phyloP scores from a whole-genome alignment of 2,888 invertebrate species.

The Lasioglossum morio region DNA sequence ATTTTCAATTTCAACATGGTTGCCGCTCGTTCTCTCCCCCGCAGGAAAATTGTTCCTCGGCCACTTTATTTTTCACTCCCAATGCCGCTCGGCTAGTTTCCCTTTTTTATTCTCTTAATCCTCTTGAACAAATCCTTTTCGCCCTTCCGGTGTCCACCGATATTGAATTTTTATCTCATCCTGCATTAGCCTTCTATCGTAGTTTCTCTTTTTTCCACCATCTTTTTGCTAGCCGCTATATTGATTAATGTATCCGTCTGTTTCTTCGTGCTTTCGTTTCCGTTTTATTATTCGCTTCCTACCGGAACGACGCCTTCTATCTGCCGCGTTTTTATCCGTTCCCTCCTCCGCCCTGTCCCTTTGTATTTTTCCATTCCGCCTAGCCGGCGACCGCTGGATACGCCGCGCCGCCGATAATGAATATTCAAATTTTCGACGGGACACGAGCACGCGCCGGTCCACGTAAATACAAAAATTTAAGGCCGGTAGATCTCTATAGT shows the following conservation, averaged over 20 bases:
- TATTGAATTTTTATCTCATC: conserved; percentile 63
- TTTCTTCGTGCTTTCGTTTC: conserved; percentile 46
- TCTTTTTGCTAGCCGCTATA: conserved; percentile 38
- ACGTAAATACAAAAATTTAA: conserved; percentile 39
- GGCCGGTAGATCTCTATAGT: conserved; percentile 28
- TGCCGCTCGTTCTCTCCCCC: background rate
- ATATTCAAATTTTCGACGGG: conserved; percentile 53
- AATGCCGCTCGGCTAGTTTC: background rate
- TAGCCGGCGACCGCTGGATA: conserved; percentile 30
- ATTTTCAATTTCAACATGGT: background rate
- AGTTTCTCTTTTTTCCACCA: background rate
- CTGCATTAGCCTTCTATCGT: conserved; percentile 32
- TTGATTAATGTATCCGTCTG: conserved; percentile 60
- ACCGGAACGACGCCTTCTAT: conserved; percentile 5
- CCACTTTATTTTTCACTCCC: conserved; percentile 30
- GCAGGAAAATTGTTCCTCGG: conserved; percentile 16
- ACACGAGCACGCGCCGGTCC: background rate
- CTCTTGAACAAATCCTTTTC: conserved; percentile 4
- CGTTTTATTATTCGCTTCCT: conserved; percentile 41
- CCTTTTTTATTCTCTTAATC: background rate
- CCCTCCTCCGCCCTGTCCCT: background rate
- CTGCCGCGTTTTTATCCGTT: conserved; percentile 15
- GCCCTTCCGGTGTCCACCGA: conserved; percentile 26
- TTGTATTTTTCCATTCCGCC: conserved; percentile 35
- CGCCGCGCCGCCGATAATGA: conserved; percentile 46